Base-by-base conservation (phyloP, 2,113 vertebrate species). In the Colius striatus region DNA sequence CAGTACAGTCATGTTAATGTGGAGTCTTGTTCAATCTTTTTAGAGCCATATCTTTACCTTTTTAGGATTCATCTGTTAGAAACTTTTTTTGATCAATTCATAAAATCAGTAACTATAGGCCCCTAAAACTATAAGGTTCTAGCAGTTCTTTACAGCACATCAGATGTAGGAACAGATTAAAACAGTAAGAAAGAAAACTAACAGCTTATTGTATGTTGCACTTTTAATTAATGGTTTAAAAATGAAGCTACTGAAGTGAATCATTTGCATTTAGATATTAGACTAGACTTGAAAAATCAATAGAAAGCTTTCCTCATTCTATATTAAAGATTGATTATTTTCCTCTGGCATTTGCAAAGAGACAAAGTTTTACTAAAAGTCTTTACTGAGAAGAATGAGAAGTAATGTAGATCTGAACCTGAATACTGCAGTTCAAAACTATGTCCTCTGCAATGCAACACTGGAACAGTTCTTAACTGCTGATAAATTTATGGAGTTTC, bases 191-290 rank as follows among this genome's bases (percentile, higher is more conserved):
- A 93, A 70, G 8, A 81, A 92, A 90, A 19, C 22, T 77, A 87
- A 29, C 23, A 77, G 32, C 34, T 73, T 74, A 57, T 83, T 82
- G 21, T 41, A 36, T 48, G 57, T 43, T 79, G 45, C 23, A 34
- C 41, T 92, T 94, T 23, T 60, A 92, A 94, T 92, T 84, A 86
- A 87, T 55, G 50, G 17, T 73, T 87, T 87, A 50, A 89, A 92
- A 89, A 21, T 34, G 75, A 76, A 81, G 58, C 57, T 41, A 45
- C 61, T 66, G 55, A 90, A 83, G 71, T 90, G 75, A 82, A 34
- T 82, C 81, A 84, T 85, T 92, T 91, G 45, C 27, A 58, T 68
- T 94, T 76, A 82, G 70, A 34, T 72, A 86, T 84, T 48, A 89
- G 62, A 84, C 83, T 83, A 84, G 32, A 57, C 36, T 91, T 90